Evolutionary conservation across 2,797 vertebrate genomes (phyloP).

Genomic region (Melanotaenia pygmaea): DNA sequence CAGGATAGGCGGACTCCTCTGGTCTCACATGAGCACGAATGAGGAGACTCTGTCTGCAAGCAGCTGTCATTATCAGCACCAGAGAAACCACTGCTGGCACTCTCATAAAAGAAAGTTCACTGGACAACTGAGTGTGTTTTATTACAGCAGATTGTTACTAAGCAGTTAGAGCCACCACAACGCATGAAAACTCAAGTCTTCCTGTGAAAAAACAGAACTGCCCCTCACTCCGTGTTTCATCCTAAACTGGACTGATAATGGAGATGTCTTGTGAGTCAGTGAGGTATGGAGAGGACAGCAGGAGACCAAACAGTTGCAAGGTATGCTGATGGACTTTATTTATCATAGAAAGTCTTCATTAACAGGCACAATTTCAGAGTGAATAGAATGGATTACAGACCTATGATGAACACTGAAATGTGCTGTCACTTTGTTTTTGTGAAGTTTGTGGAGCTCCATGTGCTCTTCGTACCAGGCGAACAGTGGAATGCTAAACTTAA

Average conservation of each 20-base stretch:
- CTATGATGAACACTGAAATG: neutral
- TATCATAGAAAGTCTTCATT: neutral
- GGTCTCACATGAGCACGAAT: neutral
- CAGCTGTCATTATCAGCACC: constrained; percentile 55
- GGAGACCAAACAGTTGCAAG: constrained; percentile 74
- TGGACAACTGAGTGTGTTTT: constrained; percentile 54
- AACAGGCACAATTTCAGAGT: neutral
- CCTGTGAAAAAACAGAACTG: neutral
- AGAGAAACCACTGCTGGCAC: constrained; percentile 70
- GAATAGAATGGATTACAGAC: neutral
- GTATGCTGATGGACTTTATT: constrained; percentile 44
- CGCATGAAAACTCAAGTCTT: constrained; percentile 8
- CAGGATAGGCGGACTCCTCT: neutral
- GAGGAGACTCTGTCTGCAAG: neutral
- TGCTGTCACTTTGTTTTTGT: neutral
- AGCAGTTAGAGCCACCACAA: constrained; percentile 43
- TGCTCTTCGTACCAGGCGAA: constrained; percentile 90
- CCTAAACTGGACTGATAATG: constrained; percentile 47
- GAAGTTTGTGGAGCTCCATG: constrained; percentile 92
- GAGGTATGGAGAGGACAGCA: constrained; percentile 56
- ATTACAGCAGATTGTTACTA: constrained; percentile 62
- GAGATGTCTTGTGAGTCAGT: constrained; percentile 61
- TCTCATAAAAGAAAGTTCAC: constrained; percentile 65
- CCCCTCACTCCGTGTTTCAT: neutral
- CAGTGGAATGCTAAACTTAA: constrained; percentile 92